phyloP scores from a whole-genome alignment of 1,140 invertebrate genomes.

The Yoshiicerus persimilis region DNA sequence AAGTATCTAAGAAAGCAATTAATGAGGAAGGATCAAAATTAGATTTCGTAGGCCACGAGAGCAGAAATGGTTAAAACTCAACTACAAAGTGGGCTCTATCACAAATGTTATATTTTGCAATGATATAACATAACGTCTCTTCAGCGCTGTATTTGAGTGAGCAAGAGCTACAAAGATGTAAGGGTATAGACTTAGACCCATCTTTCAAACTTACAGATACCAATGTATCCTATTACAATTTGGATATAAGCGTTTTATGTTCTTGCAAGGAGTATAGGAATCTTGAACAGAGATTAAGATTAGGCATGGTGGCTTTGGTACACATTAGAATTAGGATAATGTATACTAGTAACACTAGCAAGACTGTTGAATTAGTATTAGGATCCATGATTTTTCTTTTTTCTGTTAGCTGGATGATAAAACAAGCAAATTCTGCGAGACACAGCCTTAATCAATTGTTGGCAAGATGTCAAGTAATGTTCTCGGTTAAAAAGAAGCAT shows the following conservation, averaged over 20 bases:
- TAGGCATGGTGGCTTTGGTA: neutral
- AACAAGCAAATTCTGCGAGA: neutral
- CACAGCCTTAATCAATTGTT: neutral
- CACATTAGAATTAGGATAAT: neutral
- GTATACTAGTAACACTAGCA: neutral
- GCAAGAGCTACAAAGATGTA: neutral
- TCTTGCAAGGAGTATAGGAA: neutral
- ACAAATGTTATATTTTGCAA: neutral
- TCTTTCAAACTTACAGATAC: too few species aligned
- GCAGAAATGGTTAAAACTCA: neutral
- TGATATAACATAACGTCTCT: neutral
- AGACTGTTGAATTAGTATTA: neutral
- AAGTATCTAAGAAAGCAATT: neutral
- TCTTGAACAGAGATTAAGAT: neutral
- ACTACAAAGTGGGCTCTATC: neutral
- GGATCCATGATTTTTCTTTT: neutral
- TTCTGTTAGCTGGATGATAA: neutral
- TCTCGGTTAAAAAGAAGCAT: neutral
- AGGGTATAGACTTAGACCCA: too few species aligned
- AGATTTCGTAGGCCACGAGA: neutral
- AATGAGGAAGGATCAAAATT: constrained; percentile 15
- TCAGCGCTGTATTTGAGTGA: neutral
- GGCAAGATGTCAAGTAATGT: neutral
- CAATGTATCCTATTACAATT: too few species aligned
- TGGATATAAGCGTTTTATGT: neutral